A percentile compares a stretch with the other conserved stretches of the same genome.
These are phyloP conservation scores for Petrophora chlorosata DNA, from an alignment of 2,888 invertebrate genomes.

Conservation along the genomic window DNA sequence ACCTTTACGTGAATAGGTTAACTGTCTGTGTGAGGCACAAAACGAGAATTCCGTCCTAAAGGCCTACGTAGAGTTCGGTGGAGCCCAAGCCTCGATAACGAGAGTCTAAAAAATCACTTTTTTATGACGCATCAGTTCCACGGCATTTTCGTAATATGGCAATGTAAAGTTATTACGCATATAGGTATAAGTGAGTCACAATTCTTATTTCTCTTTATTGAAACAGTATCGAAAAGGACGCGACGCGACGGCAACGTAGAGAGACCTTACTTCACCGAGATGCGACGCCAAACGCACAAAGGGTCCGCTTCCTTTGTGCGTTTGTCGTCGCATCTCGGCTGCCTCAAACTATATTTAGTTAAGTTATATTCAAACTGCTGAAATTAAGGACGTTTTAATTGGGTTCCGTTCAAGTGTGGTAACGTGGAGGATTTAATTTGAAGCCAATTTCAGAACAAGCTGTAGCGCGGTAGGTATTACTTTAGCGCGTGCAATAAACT, in stretches of 20 bases:
- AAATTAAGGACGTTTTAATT: conserved; percentile 40
- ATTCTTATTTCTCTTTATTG: conserved; percentile 21
- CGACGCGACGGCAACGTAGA: too few relatives aligned
- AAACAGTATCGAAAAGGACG: conserved; percentile 12
- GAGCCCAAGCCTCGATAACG: conserved; percentile 7
- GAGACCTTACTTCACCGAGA: conserved; percentile 8
- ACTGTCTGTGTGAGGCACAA: conserved; percentile 9
- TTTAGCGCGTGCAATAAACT: neutral
- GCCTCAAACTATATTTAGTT: conserved; percentile 14
- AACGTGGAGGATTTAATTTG: conserved; percentile 6
- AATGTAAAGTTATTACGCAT: conserved; percentile 10
- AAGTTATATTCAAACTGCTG: conserved; percentile 35
- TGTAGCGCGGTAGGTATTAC: neutral
- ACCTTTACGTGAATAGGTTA: conserved; percentile 32
- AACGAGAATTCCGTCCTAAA: conserved; percentile 12
- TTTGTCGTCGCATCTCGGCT: too few relatives aligned
- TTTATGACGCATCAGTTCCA: conserved; percentile 21
- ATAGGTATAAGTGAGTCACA: conserved; percentile 25
- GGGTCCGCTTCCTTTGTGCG: too few relatives aligned
- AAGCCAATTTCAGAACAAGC: conserved; percentile 4
- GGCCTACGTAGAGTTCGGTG: conserved; percentile 2
- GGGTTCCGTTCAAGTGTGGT: conserved; percentile 36
- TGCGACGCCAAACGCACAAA: too few relatives aligned
- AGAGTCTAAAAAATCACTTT: conserved; percentile 25
- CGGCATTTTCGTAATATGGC: conserved; percentile 26